These are phyloP conservation scores for Glaucopsyche alexis DNA, from an alignment of 2,888 invertebrate genomes.

Conservation along the genomic window DNA sequence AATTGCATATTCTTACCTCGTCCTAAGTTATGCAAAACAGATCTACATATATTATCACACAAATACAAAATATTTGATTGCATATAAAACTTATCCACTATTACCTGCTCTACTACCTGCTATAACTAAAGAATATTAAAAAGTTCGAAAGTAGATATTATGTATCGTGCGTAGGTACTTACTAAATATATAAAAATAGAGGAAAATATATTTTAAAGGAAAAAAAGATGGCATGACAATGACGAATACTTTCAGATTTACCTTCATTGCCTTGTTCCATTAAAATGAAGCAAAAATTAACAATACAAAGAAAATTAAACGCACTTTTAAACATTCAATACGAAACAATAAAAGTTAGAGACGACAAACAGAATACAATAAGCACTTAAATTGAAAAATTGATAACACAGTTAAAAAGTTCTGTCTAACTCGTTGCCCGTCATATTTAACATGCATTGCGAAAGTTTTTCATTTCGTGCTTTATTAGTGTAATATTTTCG, in stretches of 20 bases:
- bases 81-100: not conserved
- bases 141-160: not conserved
- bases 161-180: constrained; percentile 4
- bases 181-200: constrained; percentile 10
- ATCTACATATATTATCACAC: constrained; percentile 22
- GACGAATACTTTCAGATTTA: constrained; percentile 62
- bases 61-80: not conserved
- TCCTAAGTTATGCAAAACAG: constrained; percentile 24
- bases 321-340: constrained; percentile 5
- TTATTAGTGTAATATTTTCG: constrained; percentile 5
- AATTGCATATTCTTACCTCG: constrained; percentile 22
- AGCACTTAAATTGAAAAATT: constrained; percentile 19
- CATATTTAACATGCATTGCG: constrained; percentile 14
- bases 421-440: constrained; percentile 4
- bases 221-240: constrained; percentile 56
- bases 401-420: constrained; percentile 21
- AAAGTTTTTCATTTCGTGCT: constrained; percentile 20
- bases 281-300: constrained; percentile 72
- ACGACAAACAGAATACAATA: not conserved
- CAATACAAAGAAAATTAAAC: constrained; percentile 31
- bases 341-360: constrained; percentile 3
- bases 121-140: constrained; percentile 11
- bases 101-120: not conserved
- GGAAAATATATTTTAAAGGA: not conserved
- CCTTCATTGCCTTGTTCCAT: constrained; percentile 78